Base-by-base conservation (phyloP, 2,888 invertebrate species). In the Drosophila antonietae region DNA sequence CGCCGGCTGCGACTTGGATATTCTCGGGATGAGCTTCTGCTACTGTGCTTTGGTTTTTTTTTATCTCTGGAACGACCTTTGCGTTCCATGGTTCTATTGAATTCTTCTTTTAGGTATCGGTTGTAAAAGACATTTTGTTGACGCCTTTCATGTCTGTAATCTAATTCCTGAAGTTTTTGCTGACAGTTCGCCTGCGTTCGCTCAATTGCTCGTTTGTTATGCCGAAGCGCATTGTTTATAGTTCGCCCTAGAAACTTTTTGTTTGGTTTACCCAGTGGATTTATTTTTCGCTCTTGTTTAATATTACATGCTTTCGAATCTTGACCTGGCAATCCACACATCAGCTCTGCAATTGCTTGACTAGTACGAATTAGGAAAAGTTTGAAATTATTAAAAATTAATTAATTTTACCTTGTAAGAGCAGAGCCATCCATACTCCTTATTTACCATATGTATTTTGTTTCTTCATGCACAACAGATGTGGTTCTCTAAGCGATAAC, bases 181-280 rank as follows among this genome's bases (percentile, higher is more conserved):
- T 72, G 70, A 37, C 91, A 91, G 47, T 84, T 89, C 0, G 62
- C 75, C 5, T 74, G 73, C 10, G 86, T 90, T 0, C 83, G 73
- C 12, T 83, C 88, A 18, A 49, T 66, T 66, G 87, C 78, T 0
- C 91, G 80, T 23, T 82, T 81, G 56, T 92, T 92, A 33, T 92
- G 89, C 0, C 76, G 80, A 12, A 92, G 56, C 0, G 81, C 83
- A 0, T 80, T 90, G n/a, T 73, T 84, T 10, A 92, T 79, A 0
- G 92, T 91, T 4, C 92, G 77, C 0, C 90, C 91, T 0, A 92
- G 68, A 55, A 92, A 92, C 5, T 82, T 83, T 73, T 91, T 92
- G 55, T 92, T 92, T 23, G 91, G 81, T 62, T 73, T 90, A 1
- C 89, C 88, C 31, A 91, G 57, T 0, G 91, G 91, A 80, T 91